These are phyloP conservation scores for Diprion similis DNA, from an alignment of 1,140 invertebrate species.

Conservation along the genomic window DNA sequence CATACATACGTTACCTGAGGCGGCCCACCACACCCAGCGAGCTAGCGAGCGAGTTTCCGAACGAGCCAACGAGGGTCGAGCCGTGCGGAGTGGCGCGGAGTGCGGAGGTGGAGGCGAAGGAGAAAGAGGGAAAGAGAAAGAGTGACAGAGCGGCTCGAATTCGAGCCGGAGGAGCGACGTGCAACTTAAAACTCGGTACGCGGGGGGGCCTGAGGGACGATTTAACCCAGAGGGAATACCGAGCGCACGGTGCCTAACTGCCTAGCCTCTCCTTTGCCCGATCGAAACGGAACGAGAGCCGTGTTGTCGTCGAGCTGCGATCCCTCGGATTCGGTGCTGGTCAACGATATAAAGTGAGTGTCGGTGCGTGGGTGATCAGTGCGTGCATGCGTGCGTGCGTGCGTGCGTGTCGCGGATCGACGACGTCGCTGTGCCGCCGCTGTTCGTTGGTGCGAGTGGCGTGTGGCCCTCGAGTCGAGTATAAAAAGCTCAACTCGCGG, in stretches of 20 bases:
- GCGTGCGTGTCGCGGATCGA: conserved; percentile 12
- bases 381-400: conserved; percentile 31
- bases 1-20: conserved; percentile 27
- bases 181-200: background rate
- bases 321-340: no score
- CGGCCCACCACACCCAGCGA: conserved; percentile 62
- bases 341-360: background rate
- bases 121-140: background rate
- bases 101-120: conserved; percentile 15
- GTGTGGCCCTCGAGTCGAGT: no score
- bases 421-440: background rate
- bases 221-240: background rate
- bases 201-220: background rate
- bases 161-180: no score
- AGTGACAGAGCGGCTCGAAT: background rate
- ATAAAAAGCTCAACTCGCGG: background rate
- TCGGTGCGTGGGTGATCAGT: background rate
- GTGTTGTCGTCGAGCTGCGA: no score
- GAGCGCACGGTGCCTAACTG: background rate
- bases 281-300: no score
- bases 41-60: conserved; percentile 6
- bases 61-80: no score
- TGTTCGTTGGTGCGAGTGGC: background rate
- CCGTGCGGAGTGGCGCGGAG: background rate
- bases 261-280: background rate